Base-by-base conservation (phyloP, 2,113 vertebrate species). In the Malaclemys terrapin region DNA sequence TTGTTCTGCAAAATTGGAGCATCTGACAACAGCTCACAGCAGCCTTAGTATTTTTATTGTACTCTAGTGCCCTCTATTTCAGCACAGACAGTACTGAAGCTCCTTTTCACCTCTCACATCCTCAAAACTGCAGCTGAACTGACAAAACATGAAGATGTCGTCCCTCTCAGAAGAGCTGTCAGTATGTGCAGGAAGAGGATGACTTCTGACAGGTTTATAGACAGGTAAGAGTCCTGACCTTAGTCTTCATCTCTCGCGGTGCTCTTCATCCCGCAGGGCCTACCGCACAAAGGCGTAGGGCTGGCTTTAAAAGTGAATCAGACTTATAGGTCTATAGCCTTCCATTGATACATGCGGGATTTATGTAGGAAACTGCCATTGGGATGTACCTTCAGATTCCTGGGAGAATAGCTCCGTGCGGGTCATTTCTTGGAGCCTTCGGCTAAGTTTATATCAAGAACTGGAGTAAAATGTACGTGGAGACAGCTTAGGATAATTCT, bases 11-110 rank as follows among this genome's bases (percentile, higher is more conserved):
- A 50, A 49, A 49, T 17, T 2, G 2, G 10, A 8, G 0, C 75
- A 24, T 1, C 7, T 27, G 2, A 45, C 9, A 87, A 47, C 17
- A 45, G 5, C 72, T 65, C 52, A 14, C 94, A 6, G 79, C 93
- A 83, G 91, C 88, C 38, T 45, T 10, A 14, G 75, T 78, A 76
- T 4, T 96, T 97, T 89, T 2, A 17, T 83, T 82, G 54, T 93
- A 83, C 96, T 98, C 95, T 96, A 93, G 97, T 90, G 91, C 96
- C 97, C 96, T 97, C 95, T 97, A 91, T n/a, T 97, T 94, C 95
- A 82, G 85, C 89, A 54, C 0, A 49, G 89, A 13, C 91, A 93
- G 95, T 95, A 93, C 80, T 91, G 93, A 78, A 92, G 12, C 27
- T 85, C 72, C 59, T 69, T 89, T 88, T 89, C 81, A 0, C 45